Conservation (phyloP, 2,888 invertebrate species). For the Byasa hedistus region DNA sequence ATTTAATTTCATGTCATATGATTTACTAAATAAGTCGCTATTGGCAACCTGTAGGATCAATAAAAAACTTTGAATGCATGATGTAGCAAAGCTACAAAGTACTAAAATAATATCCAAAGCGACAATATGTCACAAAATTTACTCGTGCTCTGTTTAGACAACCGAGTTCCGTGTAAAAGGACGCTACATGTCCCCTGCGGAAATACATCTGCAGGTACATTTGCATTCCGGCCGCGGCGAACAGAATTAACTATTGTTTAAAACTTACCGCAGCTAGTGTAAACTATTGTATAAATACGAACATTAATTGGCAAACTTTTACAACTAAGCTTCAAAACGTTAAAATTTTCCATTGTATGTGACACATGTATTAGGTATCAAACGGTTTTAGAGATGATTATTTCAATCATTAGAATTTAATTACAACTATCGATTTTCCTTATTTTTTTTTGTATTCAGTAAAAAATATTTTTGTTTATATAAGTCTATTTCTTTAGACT, state of each 20-base stretch:
- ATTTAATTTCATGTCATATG: neutral
- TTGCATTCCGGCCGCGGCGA: slow-evolving; percentile 13
- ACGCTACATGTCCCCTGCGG: slow-evolving; percentile 15
- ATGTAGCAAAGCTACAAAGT: neutral
- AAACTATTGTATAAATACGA: slow-evolving; percentile 2
- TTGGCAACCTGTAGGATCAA: neutral
- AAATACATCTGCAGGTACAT: slow-evolving; percentile 24
- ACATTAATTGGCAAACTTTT: neutral
- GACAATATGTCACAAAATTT: slow-evolving; percentile 15
- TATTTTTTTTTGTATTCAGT: no score
- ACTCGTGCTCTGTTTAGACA: slow-evolving; percentile 15
- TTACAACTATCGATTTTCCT: no score
- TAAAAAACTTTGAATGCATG: neutral
- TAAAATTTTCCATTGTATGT: no score
- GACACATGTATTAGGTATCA: no score
- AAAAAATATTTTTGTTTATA: no score
- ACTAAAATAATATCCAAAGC: slow-evolving; percentile 1
- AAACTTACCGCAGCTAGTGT: slow-evolving; percentile 1
- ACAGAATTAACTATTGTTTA: slow-evolving; percentile 22
- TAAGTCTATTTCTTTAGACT: no score
- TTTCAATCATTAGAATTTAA: no score
- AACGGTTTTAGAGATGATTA: no score
- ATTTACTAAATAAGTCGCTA: neutral
- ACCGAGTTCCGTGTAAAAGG: slow-evolving; percentile 9
- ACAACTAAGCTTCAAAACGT: no score